Percentiles rank a stretch among this genome's conserved stretches.
phyloP scores from a whole-genome alignment of 2,113 vertebrate species.

The Pseudonaja textilis region DNA sequence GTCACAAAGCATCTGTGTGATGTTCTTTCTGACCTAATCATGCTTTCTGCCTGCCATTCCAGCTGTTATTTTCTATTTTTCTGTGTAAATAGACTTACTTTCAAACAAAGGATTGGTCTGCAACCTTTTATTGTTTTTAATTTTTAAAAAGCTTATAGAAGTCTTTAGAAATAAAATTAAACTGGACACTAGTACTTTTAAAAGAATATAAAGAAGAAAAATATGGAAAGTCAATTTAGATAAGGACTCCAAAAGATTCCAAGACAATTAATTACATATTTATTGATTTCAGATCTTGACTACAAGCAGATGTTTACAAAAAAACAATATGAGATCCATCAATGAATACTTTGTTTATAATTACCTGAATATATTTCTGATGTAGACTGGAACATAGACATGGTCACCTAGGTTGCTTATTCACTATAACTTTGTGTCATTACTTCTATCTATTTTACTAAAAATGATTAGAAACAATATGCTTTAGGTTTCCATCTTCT shows the following conservation, averaged over 20 bases:
- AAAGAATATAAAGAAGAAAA: not conserved
- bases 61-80: not conserved
- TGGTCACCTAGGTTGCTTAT: constrained; percentile 37
- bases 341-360: constrained; percentile 56
- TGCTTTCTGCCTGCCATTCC: not conserved
- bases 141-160: not conserved
- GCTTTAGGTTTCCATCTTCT: constrained; percentile 54
- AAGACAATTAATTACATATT: constrained; percentile 55
- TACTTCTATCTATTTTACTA: constrained; percentile 56
- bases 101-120: not conserved
- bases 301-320: constrained; percentile 59
- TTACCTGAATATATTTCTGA: constrained; percentile 54
- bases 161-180: not conserved
- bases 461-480: constrained; percentile 59
- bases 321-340: constrained; percentile 56
- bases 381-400: constrained; percentile 32
- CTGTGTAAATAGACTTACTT: not conserved
- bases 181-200: not conserved
- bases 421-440: constrained; percentile 34
- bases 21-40: not conserved
- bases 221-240: not conserved
- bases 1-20: not conserved
- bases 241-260: constrained; percentile 32
- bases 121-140: not conserved
- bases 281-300: constrained; percentile 51